These are phyloP conservation scores for Ochotona curzoniae DNA, from an alignment of 2,113 vertebrate genomes.

Conservation along the genomic window DNA sequence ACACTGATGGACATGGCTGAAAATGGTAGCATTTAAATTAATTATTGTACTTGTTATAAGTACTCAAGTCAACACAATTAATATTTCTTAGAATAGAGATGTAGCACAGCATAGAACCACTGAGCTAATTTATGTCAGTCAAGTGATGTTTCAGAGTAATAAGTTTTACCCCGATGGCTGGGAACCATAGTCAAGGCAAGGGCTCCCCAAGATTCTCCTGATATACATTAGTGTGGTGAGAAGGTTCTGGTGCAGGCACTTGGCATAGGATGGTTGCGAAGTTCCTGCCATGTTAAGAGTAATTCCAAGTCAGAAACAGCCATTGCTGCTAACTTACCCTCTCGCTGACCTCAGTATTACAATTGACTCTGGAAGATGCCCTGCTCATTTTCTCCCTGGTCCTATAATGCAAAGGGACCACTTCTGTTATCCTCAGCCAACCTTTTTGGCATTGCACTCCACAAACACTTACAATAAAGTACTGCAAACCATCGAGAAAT, in stretches of 20 bases:
- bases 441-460: too few relatives aligned
- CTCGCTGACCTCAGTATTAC: background rate
- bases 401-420: background rate
- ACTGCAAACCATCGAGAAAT: background rate
- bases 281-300: background rate
- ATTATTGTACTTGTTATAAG: background rate
- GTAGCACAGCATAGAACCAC: background rate
- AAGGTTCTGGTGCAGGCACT: too few relatives aligned
- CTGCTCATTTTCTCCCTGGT: background rate
- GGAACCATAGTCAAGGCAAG: background rate
- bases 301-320: background rate
- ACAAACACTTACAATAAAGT: background rate
- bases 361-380: background rate
- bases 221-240: too few relatives aligned
- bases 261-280: rapidly evolving
- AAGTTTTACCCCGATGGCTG: background rate
- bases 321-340: background rate
- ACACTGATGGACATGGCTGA: background rate
- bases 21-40: background rate
- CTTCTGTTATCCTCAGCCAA: background rate
- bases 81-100: background rate
- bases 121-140: background rate
- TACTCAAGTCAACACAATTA: background rate
- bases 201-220: background rate
- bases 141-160: background rate